Percentiles rank a stretch among this genome's conserved stretches.
Evolutionary conservation across 2,113 vertebrate genomes (phyloP).

Genomic region (Pardalotus punctatus): DNA sequence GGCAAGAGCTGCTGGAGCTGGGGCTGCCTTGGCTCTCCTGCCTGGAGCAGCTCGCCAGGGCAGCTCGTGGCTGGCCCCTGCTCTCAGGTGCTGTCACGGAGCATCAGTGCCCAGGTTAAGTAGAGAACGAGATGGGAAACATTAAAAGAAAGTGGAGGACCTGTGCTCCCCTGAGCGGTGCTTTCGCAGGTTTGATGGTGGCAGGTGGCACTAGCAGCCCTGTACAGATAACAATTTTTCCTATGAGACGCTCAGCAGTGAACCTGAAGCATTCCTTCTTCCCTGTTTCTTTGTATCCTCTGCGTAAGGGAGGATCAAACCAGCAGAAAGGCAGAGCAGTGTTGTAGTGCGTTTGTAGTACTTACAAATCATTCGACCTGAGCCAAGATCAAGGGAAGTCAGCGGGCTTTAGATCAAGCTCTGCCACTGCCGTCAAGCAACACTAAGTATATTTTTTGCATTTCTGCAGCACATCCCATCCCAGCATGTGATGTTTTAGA

Average conservation of each 20-base stretch:
- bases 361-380: background rate
- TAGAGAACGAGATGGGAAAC: background rate
- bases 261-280: background rate
- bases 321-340: background rate
- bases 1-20: background rate
- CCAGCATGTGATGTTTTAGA: background rate
- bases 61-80: background rate
- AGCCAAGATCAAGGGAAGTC: background rate
- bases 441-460: background rate
- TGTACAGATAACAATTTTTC: fast-evolving
- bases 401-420: background rate
- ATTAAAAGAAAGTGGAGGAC: background rate
- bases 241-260: background rate
- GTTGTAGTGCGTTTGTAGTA: fast-evolving
- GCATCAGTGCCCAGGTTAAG: background rate
- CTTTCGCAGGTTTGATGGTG: background rate
- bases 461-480: background rate
- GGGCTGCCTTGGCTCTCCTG: background rate
- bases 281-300: background rate
- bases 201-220: background rate
- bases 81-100: background rate
- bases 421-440: background rate
- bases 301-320: background rate
- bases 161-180: fast-evolving
- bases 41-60: background rate